phyloP scores from a whole-genome alignment of 64 coral and sea anemone genomes.

The Montipora sp. region DNA sequence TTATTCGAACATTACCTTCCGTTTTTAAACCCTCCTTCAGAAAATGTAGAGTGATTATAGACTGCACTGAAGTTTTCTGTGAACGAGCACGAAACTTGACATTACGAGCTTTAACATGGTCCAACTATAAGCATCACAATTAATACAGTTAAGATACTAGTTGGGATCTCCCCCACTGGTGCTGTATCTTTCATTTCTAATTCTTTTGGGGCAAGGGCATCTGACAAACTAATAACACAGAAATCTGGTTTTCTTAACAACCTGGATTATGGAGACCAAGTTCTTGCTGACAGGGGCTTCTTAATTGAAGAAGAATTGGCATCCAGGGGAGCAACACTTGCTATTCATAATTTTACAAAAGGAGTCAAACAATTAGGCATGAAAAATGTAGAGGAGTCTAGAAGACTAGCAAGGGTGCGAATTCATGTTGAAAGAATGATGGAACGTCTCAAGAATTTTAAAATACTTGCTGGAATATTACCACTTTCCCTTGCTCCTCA shows the following conservation, averaged over 20 bases:
- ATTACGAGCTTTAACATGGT: no score
- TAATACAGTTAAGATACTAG: background rate
- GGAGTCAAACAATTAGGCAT: conserved; percentile 2
- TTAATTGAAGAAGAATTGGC: conserved; percentile 4
- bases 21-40: no score
- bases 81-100: no score
- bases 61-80: no score
- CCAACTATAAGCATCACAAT: no score
- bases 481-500: background rate
- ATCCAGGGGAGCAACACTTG: background rate
- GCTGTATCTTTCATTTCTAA: conserved; percentile 26
- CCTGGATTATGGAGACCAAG: conserved; percentile 13
- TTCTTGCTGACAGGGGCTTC: conserved; percentile 8
- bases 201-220: background rate
- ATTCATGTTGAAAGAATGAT: background rate
- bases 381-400: conserved; percentile 19
- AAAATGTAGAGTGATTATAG: no score
- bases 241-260: background rate
- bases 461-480: background rate
- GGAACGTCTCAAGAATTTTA: conserved; percentile 32
- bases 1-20: no score
- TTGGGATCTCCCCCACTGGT: conserved; percentile 15
- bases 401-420: conserved; percentile 21
- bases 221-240: conserved; percentile 28
- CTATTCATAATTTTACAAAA: no score